Conservation (phyloP, 1,140 invertebrate species). For the Nilaparvata lugens region DNA sequence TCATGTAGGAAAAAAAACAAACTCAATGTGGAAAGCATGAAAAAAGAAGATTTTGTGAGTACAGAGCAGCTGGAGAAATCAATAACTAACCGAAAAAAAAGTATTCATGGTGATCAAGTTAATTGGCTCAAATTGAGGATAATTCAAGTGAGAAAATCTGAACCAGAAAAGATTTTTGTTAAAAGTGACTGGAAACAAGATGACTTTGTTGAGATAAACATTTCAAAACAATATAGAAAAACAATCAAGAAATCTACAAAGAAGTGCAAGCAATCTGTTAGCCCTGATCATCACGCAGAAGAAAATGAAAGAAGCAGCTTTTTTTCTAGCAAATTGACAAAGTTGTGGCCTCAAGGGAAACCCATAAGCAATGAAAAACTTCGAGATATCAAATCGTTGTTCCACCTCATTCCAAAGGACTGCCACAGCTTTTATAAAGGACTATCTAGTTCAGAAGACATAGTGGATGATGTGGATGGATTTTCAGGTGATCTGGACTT, state of each 20-base stretch:
- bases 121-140: slow-evolving; percentile 6
- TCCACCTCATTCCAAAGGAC: slow-evolving; percentile 16
- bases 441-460: slow-evolving; percentile 1
- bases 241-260: background rate
- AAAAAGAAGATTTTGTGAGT: slow-evolving; percentile 2
- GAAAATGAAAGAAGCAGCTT: background rate
- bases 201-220: slow-evolving; percentile 14
- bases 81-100: slow-evolving; percentile 9
- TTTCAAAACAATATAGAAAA: slow-evolving; percentile 10
- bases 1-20: background rate
- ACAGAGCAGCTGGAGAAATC: background rate
- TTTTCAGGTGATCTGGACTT: slow-evolving; percentile 2
- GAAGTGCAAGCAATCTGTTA: background rate
- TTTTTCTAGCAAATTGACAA: background rate
- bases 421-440: slow-evolving; percentile 15
- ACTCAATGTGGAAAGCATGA: background rate
- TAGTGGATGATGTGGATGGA: slow-evolving; percentile 16
- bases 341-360: slow-evolving; percentile 16
- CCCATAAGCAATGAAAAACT: slow-evolving; percentile 14
- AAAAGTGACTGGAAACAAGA: slow-evolving; percentile 9
- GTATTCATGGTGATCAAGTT: slow-evolving; percentile 1
- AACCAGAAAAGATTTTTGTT: slow-evolving; percentile 12
- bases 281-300: background rate
- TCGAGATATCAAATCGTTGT: slow-evolving; percentile 13
- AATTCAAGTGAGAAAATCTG: slow-evolving; percentile 2